These are phyloP conservation scores for Pao palembangensis DNA, from an alignment of 2,113 vertebrate genomes.

Conservation along the genomic window DNA sequence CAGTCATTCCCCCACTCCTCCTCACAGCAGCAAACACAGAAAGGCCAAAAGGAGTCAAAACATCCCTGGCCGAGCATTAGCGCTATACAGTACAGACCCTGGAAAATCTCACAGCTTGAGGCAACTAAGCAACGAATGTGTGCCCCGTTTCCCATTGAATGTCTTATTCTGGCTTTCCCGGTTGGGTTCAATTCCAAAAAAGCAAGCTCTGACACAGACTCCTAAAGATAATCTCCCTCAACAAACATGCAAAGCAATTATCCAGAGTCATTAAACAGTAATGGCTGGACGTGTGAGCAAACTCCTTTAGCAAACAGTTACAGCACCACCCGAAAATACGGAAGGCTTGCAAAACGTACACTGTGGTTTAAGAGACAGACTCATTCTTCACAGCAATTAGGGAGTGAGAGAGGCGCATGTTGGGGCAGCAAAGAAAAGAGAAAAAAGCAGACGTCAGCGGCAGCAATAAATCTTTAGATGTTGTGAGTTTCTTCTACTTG, in stretches of 20 bases:
- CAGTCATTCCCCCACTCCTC: constrained; percentile 45
- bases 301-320: constrained; percentile 56
- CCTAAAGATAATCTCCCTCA: constrained; percentile 56
- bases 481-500: constrained; percentile 51
- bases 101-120: constrained; percentile 47
- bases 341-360: constrained; percentile 54
- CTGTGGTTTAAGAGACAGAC: constrained; percentile 46
- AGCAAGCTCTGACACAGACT: constrained; percentile 47
- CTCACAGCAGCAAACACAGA: constrained; percentile 33
- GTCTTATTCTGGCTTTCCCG: constrained; percentile 20
- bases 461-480: constrained; percentile 65
- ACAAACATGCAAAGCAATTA: constrained; percentile 61
- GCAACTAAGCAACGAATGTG: constrained; percentile 41
- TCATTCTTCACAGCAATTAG: constrained; percentile 64
- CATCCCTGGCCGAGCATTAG: constrained; percentile 52
- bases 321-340: constrained; percentile 57
- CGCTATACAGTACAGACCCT: constrained; percentile 29
- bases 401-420: constrained; percentile 48
- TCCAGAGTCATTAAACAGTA: constrained; percentile 59
- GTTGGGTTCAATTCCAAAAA: constrained; percentile 20
- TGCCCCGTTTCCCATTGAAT: constrained; percentile 36
- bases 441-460: constrained; percentile 66
- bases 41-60: constrained; percentile 60
- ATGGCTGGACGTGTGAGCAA: constrained; percentile 63
- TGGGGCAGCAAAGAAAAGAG: constrained; percentile 43